Percentiles rank a stretch among this genome's conserved stretches.
These are phyloP conservation scores for Orientallactaga bullata DNA, from an alignment of 2,113 vertebrate species.

Conservation along the genomic window DNA sequence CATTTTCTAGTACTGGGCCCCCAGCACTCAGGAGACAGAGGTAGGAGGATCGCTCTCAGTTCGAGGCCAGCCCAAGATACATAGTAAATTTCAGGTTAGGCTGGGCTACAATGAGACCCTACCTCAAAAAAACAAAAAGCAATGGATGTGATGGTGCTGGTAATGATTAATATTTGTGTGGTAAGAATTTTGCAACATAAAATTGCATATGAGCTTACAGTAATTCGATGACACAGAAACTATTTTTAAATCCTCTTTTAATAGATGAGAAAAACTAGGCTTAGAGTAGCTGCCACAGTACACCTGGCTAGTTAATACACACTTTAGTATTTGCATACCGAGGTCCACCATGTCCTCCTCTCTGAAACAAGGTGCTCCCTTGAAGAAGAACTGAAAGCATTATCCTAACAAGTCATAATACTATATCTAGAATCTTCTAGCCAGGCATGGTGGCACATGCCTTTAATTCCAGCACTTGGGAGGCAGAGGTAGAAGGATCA, in stretches of 20 bases:
- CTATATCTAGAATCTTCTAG: conserved; percentile 9
- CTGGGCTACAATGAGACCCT: too few species aligned
- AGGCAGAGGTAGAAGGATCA: too few species aligned
- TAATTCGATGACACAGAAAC: neutral
- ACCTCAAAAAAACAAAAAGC: too few species aligned
- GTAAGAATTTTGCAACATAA: neutral
- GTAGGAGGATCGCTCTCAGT: too few species aligned
- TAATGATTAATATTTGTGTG: neutral
- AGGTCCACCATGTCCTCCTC: neutral
- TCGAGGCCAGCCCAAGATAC: too few species aligned
- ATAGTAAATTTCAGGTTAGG: too few species aligned
- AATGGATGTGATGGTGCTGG: neutral
- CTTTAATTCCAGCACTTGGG: too few species aligned
- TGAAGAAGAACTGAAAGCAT: neutral
- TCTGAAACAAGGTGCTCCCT: neutral
- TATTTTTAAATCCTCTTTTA: neutral
- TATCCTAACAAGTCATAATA: neutral
- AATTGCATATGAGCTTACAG: neutral
- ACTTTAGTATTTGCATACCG: neutral
- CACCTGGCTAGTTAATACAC: neutral
- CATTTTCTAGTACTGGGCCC: neutral
- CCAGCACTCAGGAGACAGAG: too few species aligned
- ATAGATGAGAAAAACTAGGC: neutral
- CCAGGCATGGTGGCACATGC: too few species aligned
- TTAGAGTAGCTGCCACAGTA: neutral